Evolutionary conservation across 2,888 invertebrate genomes (phyloP), one percentile per base, ranked within the genome.

Genomic region (Gerosis bhagava): DNA sequence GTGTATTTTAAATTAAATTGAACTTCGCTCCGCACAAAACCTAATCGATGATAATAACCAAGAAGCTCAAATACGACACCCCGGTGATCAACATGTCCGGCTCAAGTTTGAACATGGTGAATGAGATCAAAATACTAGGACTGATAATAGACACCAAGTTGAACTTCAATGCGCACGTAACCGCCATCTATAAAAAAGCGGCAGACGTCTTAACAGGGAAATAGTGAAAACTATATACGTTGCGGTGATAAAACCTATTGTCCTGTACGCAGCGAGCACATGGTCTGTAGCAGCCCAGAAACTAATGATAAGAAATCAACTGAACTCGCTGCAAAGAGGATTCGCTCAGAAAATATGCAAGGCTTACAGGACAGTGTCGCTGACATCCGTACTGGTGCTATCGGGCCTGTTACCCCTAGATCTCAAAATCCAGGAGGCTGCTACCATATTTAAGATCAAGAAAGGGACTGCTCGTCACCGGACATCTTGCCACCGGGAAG

Each of bases 321-420:
- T n/a, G n/a, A n/a, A n/a, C n/a, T n/a, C n/a, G n/a, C n/a, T 51
- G 0, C 56, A 56, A 51, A 12, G 16, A 24, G 17, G 22, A 32
- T 13, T 28, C 22, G 8, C 29, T 15, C 39, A 43, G 10, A 28
- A 28, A 10, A 1, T 24, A 19, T 3, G 3, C 1, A n/a, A 28
- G n/a, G 25, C 39, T 4, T 25, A 28, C 28, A 12, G 28, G 1
- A 28, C 28, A 2, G 28, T 28, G 7, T 28, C 28, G 5, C 13
- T 31, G 13, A 25, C 10, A 3, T 10, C 26, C 5, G 26, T 8
- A 2, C 6, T 26, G 11, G 12, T 11, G 3, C 26, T 26, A 12
- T 6, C 24, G 8, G 24, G 24, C 3, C 3, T 24, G 5, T 8
- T 24, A 3, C 24, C 24, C 4, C 8, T 24, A 3, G 24, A 24